Conservation (phyloP, 2,797 vertebrate species). For the Chelonia mydas region DNA sequence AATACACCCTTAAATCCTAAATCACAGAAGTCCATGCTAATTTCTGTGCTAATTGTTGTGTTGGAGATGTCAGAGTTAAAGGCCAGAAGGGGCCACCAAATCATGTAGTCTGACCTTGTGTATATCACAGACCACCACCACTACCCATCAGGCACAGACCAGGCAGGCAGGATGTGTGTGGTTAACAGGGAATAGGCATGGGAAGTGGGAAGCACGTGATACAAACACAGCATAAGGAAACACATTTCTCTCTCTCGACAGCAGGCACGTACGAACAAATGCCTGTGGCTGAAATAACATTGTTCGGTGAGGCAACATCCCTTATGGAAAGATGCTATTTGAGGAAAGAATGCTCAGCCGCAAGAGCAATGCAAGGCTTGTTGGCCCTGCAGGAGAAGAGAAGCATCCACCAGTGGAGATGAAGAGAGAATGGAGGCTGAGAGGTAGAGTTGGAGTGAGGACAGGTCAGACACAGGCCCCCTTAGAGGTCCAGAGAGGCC, state of each 20-base stretch:
- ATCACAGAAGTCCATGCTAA: not conserved
- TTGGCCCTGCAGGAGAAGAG: accelerated
- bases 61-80: not conserved
- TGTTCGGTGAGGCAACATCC: not conserved
- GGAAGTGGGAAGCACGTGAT: accelerated
- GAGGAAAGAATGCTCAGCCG: not conserved
- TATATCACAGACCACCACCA: not conserved
- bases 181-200: not conserved
- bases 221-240: not conserved
- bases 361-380: not conserved
- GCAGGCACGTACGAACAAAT: not conserved
- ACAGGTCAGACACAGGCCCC: not conserved
- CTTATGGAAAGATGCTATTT: not conserved
- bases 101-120: not conserved
- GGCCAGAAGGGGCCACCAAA: not conserved
- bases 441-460: not conserved
- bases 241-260: not conserved
- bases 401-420: not conserved
- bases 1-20: accelerated
- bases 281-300: slow-evolving; percentile 21
- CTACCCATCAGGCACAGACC: not conserved
- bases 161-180: not conserved
- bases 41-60: accelerated
- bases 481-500: no score
- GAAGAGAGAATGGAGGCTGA: not conserved